Conservation (phyloP, 2,888 invertebrate species). For the Lypha dubia region DNA sequence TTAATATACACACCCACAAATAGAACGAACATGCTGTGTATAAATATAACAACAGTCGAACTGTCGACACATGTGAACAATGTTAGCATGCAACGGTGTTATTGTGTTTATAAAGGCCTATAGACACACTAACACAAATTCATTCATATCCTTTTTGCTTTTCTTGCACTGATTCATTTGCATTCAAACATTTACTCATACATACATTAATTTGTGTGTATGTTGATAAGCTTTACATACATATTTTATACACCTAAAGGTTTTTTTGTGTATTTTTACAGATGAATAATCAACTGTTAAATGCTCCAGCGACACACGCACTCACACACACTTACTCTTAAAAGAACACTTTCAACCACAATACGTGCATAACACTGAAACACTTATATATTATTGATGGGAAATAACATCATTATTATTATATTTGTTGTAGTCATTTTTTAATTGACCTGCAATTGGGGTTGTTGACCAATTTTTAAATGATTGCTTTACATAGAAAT, state of each 20-base stretch:
- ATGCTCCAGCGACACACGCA: background rate
- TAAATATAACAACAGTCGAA: no score
- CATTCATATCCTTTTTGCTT: constrained; percentile 17
- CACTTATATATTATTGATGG: constrained; percentile 40
- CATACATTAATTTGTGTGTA: constrained; percentile 36
- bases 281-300: constrained; percentile 59
- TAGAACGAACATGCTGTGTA: no score
- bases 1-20: constrained; percentile 8
- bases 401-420: constrained; percentile 54
- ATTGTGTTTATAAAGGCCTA: constrained; percentile 22
- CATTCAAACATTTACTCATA: constrained; percentile 19
- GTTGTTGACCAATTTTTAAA: constrained; percentile 69
- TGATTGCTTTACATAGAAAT: constrained; percentile 47
- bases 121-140: constrained; percentile 64
- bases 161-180: constrained; percentile 26
- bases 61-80: background rate
- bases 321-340: background rate
- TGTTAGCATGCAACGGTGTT: background rate
- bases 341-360: background rate
- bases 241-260: constrained; percentile 35
- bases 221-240: constrained; percentile 28
- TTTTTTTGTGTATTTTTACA: constrained; percentile 54
- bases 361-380: background rate
- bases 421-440: constrained; percentile 51
- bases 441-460: constrained; percentile 70